Conservation (phyloP, 2,797 vertebrate genomes). For the Eospalax fontanierii region DNA sequence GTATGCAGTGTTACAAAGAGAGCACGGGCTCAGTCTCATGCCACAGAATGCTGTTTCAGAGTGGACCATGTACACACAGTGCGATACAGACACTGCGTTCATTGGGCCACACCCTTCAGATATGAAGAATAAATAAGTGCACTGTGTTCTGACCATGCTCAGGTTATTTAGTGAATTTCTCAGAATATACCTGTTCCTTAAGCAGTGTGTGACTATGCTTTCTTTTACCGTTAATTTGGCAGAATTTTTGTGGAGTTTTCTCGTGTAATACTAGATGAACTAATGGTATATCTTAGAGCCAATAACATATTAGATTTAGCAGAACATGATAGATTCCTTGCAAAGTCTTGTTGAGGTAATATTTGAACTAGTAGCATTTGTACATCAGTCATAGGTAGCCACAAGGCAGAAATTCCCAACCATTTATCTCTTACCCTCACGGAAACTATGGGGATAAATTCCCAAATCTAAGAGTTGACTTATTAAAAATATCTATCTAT, state of each 20-base stretch:
- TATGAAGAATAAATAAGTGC: neutral
- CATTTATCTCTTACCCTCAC: neutral
- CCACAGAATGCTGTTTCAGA: too few species aligned
- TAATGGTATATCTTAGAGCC: neutral
- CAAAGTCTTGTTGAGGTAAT: constrained; percentile 16
- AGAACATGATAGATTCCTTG: neutral
- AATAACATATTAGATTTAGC: neutral
- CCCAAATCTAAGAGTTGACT: neutral
- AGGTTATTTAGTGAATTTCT: neutral
- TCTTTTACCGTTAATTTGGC: neutral
- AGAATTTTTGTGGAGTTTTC: neutral
- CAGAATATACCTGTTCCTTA: neutral
- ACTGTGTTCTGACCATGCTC: neutral
- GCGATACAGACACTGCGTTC: neutral
- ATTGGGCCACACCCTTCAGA: too few species aligned
- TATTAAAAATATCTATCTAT: too few species aligned
- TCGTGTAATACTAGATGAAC: neutral
- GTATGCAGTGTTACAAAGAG: neutral
- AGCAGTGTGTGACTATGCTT: neutral
- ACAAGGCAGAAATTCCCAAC: neutral
- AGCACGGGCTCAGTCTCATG: neutral
- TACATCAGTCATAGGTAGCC: neutral
- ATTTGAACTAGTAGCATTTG: neutral
- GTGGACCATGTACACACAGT: neutral
- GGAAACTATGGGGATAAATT: neutral